Conservation (phyloP, 2,113 vertebrate genomes). For the Balaeniceps rex region DNA sequence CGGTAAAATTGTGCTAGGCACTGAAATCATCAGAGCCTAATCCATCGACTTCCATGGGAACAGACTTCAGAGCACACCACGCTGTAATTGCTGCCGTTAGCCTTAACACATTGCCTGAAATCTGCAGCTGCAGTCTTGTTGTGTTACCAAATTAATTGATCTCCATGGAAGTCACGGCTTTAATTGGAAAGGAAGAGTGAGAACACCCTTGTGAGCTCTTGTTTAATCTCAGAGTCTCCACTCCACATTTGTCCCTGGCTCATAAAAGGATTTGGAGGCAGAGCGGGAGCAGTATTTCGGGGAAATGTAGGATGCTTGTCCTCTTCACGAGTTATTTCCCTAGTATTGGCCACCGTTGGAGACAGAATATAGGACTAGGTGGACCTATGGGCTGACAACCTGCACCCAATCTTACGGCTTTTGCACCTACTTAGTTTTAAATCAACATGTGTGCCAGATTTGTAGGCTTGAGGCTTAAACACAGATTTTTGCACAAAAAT, state of each 20-base stretch:
- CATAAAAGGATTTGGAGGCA: not conserved
- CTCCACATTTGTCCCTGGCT: not conserved
- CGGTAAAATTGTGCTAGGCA: not conserved
- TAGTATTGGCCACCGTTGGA: not conserved
- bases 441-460: rapidly evolving
- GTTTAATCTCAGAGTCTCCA: not conserved
- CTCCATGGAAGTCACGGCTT: not conserved
- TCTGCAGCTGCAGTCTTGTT: not conserved
- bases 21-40: not conserved
- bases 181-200: not conserved
- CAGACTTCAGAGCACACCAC: not conserved
- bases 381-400: not conserved
- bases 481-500: not conserved
- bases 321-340: not conserved
- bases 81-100: not conserved
- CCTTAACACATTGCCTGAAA: not conserved
- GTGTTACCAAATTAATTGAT: not conserved
- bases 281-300: not conserved
- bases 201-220: not conserved
- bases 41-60: rapidly evolving
- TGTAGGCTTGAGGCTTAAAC: not conserved
- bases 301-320: not conserved
- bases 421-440: not conserved
- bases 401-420: not conserved
- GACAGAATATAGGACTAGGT: not conserved